Conservation (phyloP, 2,797 vertebrate genomes). For the Myripristis murdjan region DNA sequence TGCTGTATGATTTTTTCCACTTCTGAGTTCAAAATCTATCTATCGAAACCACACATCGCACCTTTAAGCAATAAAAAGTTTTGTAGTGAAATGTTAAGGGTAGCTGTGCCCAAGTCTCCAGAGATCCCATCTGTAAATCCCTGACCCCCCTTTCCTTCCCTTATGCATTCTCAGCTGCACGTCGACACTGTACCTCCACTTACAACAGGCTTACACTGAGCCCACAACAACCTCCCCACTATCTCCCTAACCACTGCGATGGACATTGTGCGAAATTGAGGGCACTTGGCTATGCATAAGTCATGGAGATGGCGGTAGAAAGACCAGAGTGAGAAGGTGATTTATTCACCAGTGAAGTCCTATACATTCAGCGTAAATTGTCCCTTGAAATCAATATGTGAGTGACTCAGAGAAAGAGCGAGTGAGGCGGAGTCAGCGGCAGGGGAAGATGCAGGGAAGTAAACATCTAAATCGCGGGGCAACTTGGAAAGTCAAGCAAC, state of each 20-base stretch:
- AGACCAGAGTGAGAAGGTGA: slow-evolving; percentile 9
- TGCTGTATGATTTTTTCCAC: too few relatives aligned
- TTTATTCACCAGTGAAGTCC: not conserved
- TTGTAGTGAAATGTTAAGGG: slow-evolving; percentile 24
- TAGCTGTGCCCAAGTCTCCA: too few relatives aligned
- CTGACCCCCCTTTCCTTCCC: not conserved
- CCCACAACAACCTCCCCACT: not conserved
- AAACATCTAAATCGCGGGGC: slow-evolving; percentile 13
- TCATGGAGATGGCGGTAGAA: not conserved
- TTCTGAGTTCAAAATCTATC: too few relatives aligned
- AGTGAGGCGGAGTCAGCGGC: slow-evolving; percentile 1
- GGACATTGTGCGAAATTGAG: not conserved
- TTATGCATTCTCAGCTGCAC: not conserved
- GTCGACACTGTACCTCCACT: not conserved
- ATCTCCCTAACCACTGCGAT: too few relatives aligned
- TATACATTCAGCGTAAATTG: slow-evolving; percentile 26
- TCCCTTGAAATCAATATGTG: slow-evolving; percentile 40
- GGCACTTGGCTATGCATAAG: not conserved
- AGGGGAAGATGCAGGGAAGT: slow-evolving; percentile 14
- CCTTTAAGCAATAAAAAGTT: slow-evolving; percentile 28
- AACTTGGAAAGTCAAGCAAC: not conserved
- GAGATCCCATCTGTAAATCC: not conserved
- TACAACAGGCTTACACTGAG: not conserved
- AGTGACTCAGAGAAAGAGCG: not conserved
- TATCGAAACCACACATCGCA: too few relatives aligned